Base-by-base conservation (phyloP, 2,888 invertebrate genomes). In the Phortica okadai region DNA sequence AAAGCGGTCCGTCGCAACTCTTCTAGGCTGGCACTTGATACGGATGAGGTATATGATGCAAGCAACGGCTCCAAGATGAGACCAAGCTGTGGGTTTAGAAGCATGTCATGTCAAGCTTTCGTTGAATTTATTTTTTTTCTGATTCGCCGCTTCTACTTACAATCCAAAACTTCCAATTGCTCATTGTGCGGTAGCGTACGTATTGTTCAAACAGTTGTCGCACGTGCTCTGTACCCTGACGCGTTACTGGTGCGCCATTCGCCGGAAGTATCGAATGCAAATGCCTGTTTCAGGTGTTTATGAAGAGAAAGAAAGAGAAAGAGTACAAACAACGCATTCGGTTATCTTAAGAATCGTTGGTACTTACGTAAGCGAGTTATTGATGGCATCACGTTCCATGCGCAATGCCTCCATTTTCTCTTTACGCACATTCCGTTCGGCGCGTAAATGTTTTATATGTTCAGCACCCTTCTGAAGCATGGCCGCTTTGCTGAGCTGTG, bases 121-220 rank as follows among this genome's bases (percentile, higher is more conserved):
- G 6, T 64, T 73, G 10, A 54, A 21, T 16, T 25, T 73, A 21
- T 16, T 25, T 73, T 42, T 58, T 66, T 16, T 14, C 21, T 25
- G 14, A 41, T 2, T 42, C 14, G 7, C 62, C 4, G 11, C n/a
- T 11, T 8, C 41, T 6, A 85, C 90, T 89, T 97, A 98, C 98
- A 93, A 99, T 97, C 98, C 98, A 99, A 93, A 98, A 99, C 93
- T 98, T 98, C 98, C 98, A 99, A 92, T 98, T 97, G 89, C 95
- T 95, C 90, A 95, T 93, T 21, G 98, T 98, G 78, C 97, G 93
- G 84, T 93, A 94, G 82, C 95, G 94, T 67, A 99, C 97, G 92
- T 98, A 98, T 50, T 97, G 95, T 83, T 97, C 96, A 92, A 97
- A 98, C 94, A 98, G 95, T 92, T 98, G 97, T 85, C 96, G 96